Conservation (phyloP, 2,113 vertebrate species). For the Pardalotus punctatus region DNA sequence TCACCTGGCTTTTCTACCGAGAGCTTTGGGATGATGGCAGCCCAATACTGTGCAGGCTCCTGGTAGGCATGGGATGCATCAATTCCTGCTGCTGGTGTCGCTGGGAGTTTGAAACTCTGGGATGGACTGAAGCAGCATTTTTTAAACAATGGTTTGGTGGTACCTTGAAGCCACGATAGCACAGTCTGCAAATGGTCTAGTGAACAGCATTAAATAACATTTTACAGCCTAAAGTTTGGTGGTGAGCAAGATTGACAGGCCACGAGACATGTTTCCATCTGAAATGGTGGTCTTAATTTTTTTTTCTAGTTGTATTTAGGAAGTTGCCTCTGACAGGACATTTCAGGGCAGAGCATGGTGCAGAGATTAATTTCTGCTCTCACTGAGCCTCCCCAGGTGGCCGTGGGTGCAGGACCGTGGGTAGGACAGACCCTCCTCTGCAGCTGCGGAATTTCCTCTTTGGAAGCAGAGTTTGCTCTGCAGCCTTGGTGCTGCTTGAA, state of each 20-base stretch:
- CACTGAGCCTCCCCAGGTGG: not conserved
- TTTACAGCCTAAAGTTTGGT: not conserved
- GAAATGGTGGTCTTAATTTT: not conserved
- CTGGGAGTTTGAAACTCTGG: not conserved
- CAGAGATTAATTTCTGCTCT: not conserved
- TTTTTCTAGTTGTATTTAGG: not conserved
- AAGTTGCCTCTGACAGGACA: not conserved
- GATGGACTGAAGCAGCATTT: not conserved
- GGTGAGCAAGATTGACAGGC: not conserved
- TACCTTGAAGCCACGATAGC: not conserved
- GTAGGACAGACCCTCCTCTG: not conserved
- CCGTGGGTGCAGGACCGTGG: fast-evolving
- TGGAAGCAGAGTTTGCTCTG: not conserved
- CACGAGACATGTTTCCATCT: not conserved
- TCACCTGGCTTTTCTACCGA: not conserved
- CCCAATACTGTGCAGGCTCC: not conserved
- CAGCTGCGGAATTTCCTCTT: not conserved
- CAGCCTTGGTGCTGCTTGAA: not conserved
- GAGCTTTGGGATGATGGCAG: not conserved
- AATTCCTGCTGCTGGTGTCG: not conserved
- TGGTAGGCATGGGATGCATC: not conserved
- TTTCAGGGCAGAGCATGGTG: not conserved
- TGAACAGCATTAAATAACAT: not conserved
- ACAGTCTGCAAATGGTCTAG: not conserved
- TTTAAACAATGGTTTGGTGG: not conserved